These are phyloP conservation scores for Brachionus paranguensis DNA, from an alignment of 1,140 invertebrate genomes.

Conservation along the genomic window DNA sequence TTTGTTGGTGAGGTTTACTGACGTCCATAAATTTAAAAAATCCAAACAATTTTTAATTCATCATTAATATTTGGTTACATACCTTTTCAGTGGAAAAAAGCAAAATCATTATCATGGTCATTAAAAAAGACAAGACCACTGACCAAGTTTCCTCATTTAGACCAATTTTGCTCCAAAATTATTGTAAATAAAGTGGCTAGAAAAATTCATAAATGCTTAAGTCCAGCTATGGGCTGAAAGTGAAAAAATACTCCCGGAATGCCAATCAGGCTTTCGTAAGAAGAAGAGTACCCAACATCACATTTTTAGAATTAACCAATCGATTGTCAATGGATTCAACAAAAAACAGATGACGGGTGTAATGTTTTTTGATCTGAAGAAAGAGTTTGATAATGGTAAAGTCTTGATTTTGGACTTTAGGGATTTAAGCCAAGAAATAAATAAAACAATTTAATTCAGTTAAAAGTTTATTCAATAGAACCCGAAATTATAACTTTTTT, in stretches of 20 bases:
- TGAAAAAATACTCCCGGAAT: neutral
- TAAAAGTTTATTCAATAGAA: too few species aligned
- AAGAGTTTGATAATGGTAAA: conserved; percentile 55
- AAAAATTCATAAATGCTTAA: conserved; percentile 36
- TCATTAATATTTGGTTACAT: too few species aligned
- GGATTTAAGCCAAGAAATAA: too few species aligned
- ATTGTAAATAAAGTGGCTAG: conserved; percentile 3
- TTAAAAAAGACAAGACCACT: too few species aligned
- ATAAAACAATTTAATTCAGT: too few species aligned
- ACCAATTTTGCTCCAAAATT: conserved; percentile 38
- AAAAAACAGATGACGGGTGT: conserved; percentile 44
- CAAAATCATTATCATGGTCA: too few species aligned
- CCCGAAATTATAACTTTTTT: too few species aligned
- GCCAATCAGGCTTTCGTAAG: conserved; percentile 45
- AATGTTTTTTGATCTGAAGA: conserved; percentile 52
- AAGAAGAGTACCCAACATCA: conserved; percentile 49
- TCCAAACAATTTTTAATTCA: too few species aligned
- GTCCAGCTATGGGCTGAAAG: neutral
- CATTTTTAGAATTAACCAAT: conserved; percentile 47
- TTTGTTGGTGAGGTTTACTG: too few species aligned
- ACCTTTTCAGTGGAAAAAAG: too few species aligned
- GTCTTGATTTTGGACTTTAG: too few species aligned
- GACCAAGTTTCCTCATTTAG: neutral
- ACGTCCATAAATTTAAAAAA: too few species aligned
- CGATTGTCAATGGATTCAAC: conserved; percentile 47